phyloP scores from a whole-genome alignment of 2,797 vertebrate genomes.

The Phalanger gymnotis region DNA sequence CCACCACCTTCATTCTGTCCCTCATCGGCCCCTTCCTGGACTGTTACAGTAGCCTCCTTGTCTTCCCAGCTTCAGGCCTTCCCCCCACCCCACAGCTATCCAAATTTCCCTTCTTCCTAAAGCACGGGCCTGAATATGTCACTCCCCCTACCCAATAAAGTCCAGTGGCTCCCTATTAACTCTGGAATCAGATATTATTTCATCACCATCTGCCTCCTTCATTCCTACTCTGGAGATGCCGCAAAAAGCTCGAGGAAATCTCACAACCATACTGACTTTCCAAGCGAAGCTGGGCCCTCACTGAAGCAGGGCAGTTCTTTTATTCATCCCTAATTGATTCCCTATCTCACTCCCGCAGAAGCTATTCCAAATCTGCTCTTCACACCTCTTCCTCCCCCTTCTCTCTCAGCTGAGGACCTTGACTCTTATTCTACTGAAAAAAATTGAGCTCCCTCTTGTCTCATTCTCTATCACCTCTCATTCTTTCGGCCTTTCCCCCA shows the following conservation, averaged over 20 bases:
- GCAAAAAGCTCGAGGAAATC: not conserved
- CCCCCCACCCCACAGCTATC: not conserved
- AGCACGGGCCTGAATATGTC: not conserved
- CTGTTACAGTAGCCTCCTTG: not conserved
- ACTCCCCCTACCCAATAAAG: not conserved
- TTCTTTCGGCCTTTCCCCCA: not conserved
- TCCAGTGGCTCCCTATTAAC: not conserved
- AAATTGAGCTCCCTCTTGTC: not conserved
- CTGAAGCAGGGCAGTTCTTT: not conserved
- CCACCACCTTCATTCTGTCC: not conserved
- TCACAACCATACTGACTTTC: not conserved
- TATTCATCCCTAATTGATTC: not conserved
- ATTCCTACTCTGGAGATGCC: not conserved
- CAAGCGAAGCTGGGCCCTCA: not conserved
- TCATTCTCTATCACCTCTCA: not conserved
- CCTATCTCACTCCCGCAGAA: not conserved
- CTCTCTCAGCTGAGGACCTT: not conserved
- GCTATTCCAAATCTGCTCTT: not conserved
- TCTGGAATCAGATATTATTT: not conserved
- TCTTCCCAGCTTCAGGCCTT: not conserved
- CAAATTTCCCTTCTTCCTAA: not conserved
- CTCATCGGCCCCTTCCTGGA: not conserved
- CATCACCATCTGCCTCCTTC: not conserved
- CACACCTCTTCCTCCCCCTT: not conserved
- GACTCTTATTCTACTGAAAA: not conserved